A percentile compares a stretch with the other conserved stretches of the same genome.
Evolutionary conservation across 2,113 vertebrate genomes (phyloP).

Genomic region (Asarcornis scutulata): DNA sequence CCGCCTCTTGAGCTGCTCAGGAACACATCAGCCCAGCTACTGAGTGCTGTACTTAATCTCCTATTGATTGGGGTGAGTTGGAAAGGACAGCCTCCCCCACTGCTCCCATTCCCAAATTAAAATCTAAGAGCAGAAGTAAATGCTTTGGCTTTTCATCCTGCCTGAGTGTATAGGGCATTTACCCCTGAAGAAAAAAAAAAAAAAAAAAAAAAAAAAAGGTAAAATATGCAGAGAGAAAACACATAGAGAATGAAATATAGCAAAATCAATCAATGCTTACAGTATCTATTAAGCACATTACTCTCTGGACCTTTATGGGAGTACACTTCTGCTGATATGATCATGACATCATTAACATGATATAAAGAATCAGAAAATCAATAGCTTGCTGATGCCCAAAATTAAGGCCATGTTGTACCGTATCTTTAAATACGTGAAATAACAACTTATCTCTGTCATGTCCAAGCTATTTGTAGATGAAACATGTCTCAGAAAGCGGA

Average conservation of each 20-base stretch:
- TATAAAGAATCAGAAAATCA: constrained; percentile 63
- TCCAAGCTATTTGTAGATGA: constrained; percentile 22
- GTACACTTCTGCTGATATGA: constrained; percentile 29
- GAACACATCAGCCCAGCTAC: constrained; percentile 14
- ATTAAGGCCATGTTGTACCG: constrained; percentile 11
- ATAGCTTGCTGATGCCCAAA: constrained; percentile 62
- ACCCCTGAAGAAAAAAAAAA: background rate
- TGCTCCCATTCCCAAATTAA: background rate
- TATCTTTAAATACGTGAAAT: constrained; percentile 32
- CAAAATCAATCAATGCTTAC: constrained; percentile 55
- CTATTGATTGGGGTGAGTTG: constrained; percentile 25
- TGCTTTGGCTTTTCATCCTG: constrained; percentile 4
- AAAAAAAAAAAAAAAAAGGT: background rate
- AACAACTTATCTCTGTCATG: constrained; percentile 47
- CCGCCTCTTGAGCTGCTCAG: constrained; percentile 5
- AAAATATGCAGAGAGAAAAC: background rate
- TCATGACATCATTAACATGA: constrained; percentile 67
- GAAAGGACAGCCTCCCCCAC: background rate
- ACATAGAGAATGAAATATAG: background rate
- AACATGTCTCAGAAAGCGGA: constrained; percentile 3
- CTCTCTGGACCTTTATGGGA: constrained; percentile 47
- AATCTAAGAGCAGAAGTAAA: background rate
- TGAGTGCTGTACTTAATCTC: constrained; percentile 61
- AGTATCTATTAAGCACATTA: constrained; percentile 53
- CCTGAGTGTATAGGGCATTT: background rate